Evolutionary conservation across 1,140 invertebrate species (phyloP).

Genomic region (Aphelenchoides avenae): DNA sequence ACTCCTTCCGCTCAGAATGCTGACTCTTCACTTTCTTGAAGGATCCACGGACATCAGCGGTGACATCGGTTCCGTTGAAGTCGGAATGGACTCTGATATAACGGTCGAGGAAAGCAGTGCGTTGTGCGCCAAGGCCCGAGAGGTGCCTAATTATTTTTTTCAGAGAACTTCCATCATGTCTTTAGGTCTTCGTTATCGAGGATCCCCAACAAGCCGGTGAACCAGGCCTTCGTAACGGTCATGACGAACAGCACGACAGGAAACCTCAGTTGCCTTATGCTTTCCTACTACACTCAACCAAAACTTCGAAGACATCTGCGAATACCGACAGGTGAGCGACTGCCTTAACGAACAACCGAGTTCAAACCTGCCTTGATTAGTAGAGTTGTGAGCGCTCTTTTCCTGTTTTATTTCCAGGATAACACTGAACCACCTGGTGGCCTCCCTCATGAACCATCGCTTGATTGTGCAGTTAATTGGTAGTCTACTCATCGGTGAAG

Average conservation of each 20-base stretch:
- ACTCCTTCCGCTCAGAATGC: conserved; percentile 17
- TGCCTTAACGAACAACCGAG: too few relatives aligned
- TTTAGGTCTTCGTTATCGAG: neutral
- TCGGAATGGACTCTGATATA: conserved; percentile 7
- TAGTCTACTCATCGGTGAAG: neutral
- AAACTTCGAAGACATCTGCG: too few relatives aligned
- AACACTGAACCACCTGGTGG: too few relatives aligned
- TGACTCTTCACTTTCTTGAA: conserved; percentile 17
- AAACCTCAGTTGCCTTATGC: too few relatives aligned
- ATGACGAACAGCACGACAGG: too few relatives aligned
- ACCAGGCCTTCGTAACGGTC: too few relatives aligned
- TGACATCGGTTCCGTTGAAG: conserved; percentile 22
- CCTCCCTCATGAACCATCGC: neutral
- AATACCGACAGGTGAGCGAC: too few relatives aligned
- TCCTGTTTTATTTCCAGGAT: too few relatives aligned
- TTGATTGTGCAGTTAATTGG: neutral
- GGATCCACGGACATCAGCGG: conserved; percentile 20
- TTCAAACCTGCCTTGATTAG: too few relatives aligned
- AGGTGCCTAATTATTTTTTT: neutral
- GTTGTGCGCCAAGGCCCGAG: conserved; percentile 8
- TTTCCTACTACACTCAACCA: too few relatives aligned
- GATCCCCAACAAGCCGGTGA: neutral
- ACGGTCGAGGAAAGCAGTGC: conserved; percentile 2
- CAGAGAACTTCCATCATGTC: neutral
- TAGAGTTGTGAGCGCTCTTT: too few relatives aligned